Evolutionary conservation across 1,140 invertebrate genomes (phyloP).

Genomic region (Plectus sambesii): DNA sequence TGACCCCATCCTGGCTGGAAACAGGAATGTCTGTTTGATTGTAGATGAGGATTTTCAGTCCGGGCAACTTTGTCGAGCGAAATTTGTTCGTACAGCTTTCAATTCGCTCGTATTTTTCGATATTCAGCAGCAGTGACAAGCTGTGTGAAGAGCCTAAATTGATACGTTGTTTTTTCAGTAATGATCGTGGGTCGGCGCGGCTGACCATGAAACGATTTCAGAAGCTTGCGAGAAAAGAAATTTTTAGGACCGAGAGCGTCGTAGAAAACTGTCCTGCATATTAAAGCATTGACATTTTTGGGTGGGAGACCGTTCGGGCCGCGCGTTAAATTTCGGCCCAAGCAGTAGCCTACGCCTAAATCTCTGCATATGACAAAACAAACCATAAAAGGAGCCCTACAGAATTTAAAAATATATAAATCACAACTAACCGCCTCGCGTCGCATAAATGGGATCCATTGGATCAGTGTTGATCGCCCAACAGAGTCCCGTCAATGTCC

Average conservation of each 20-base stretch:
- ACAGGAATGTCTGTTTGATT: constrained; percentile 43
- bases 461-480: constrained; percentile 45
- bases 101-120: constrained; percentile 41
- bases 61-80: constrained; percentile 32
- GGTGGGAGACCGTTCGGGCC: too few relatives aligned
- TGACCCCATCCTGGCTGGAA: constrained; percentile 38
- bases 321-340: too few relatives aligned
- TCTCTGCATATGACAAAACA: too few relatives aligned
- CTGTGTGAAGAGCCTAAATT: constrained; percentile 28
- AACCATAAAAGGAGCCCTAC: too few relatives aligned
- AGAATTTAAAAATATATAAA: constrained; percentile 6
- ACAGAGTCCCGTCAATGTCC: constrained; percentile 43
- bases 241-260: too few relatives aligned
- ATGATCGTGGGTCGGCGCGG: too few relatives aligned
- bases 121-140: constrained; percentile 35
- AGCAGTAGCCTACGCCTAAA: too few relatives aligned
- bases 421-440: constrained; percentile 25
- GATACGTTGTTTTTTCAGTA: too few relatives aligned
- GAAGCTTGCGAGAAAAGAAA: too few relatives aligned
- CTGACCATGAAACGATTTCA: too few relatives aligned
- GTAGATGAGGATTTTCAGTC: constrained; percentile 42
- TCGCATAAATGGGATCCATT: constrained; percentile 31
- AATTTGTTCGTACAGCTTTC: constrained; percentile 40
- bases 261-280: too few relatives aligned
- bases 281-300: too few relatives aligned